Percentiles rank a stretch among this genome's conserved stretches.
These are phyloP conservation scores for Pterois miles DNA, from an alignment of 2,797 vertebrate species.

Conservation along the genomic window DNA sequence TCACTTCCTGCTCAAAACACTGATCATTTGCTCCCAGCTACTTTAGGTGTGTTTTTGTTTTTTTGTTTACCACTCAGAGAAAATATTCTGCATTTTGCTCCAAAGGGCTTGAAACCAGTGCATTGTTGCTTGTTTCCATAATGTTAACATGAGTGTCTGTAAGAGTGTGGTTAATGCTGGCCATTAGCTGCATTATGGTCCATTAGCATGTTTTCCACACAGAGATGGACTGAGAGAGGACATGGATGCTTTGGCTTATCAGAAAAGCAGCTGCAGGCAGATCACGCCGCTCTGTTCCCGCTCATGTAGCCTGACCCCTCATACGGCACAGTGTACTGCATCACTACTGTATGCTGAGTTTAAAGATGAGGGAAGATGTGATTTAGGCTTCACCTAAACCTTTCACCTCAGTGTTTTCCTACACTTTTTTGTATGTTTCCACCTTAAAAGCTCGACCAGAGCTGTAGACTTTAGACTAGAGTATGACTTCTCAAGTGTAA, in stretches of 20 bases:
- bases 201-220: conserved; percentile 42
- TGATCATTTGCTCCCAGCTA: not conserved
- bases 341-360: not conserved
- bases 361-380: not conserved
- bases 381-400: not conserved
- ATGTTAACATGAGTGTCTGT: conserved; percentile 31
- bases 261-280: not conserved
- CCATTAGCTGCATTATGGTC: conserved; percentile 48
- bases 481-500: too few relatives aligned
- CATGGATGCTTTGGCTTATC: not conserved
- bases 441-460: too few relatives aligned
- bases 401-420: not conserved
- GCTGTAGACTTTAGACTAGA: too few relatives aligned
- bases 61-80: conserved; percentile 4
- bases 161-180: conserved; percentile 34
- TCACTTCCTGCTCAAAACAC: not conserved
- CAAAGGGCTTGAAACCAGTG: conserved; percentile 4
- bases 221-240: conserved; percentile 19
- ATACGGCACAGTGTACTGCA: not conserved
- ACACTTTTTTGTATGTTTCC: too few relatives aligned
- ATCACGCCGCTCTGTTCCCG: not conserved
- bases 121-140: conserved; percentile 7
- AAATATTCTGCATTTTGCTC: not conserved
- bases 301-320: not conserved
- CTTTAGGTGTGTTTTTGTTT: not conserved